phyloP scores from a whole-genome alignment of 92 coral and sea anemone genomes.

The Ricordea florida region DNA sequence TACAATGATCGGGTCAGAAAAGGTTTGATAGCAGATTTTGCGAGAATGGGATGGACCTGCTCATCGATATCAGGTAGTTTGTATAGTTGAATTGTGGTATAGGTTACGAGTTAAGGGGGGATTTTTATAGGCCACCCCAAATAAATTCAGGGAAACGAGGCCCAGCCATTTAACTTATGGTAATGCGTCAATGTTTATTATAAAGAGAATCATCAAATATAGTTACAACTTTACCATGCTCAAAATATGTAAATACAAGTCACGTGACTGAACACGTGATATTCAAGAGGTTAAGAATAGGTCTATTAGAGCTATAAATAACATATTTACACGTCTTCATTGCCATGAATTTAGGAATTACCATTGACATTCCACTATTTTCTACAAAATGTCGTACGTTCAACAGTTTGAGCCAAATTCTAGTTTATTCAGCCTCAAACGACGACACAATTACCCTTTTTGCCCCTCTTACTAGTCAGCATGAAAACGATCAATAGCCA shows the following conservation, averaged over 20 bases:
- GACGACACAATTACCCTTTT: constrained; percentile 6
- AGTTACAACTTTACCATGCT: constrained; percentile 24
- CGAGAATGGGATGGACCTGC: not conserved
- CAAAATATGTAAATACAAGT: constrained; percentile 4
- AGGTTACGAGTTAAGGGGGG: constrained; percentile 14
- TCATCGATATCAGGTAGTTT: constrained; percentile 3
- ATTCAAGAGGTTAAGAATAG: not conserved
- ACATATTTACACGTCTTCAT: not conserved
- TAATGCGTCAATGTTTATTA: constrained; percentile 9
- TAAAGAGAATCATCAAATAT: not conserved
- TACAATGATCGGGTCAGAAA: too few species aligned
- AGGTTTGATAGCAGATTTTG: too few species aligned
- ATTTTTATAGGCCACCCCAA: not conserved
- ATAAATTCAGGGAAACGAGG: not conserved
- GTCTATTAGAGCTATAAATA: constrained; percentile 3
- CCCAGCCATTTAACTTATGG: constrained; percentile 14
- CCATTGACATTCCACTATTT: constrained; percentile 17
- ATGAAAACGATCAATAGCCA: not conserved
- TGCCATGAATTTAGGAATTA: not conserved
- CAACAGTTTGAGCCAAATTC: constrained; percentile 21
- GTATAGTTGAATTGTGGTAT: constrained; percentile 12
- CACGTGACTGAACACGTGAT: not conserved
- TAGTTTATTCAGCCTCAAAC: constrained; percentile 26
- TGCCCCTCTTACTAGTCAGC: not conserved
- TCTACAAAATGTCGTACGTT: constrained; percentile 8